Percentiles rank a stretch among this genome's conserved stretches.
phyloP scores from a whole-genome alignment of 2,113 vertebrate species.

The Neomonachus schauinslandi region DNA sequence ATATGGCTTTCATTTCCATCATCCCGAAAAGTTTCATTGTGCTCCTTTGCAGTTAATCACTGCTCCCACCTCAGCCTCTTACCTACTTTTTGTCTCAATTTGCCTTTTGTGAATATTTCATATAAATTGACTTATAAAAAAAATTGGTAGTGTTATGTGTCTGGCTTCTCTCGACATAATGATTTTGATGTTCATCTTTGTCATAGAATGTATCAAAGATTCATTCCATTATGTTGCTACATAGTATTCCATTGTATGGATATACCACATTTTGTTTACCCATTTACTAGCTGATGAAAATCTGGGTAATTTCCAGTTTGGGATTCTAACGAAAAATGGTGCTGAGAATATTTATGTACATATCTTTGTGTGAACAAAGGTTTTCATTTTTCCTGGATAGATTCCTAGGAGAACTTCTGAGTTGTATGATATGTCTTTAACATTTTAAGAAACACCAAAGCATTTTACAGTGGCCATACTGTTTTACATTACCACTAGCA shows the following conservation, averaged over 20 bases:
- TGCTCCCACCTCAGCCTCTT: neutral
- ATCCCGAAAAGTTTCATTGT: neutral
- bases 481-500: neutral
- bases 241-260: too few species aligned
- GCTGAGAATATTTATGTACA: neutral
- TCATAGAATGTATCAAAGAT: neutral
- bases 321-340: neutral
- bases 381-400: neutral
- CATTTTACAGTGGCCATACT: neutral
- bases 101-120: neutral
- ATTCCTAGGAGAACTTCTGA: neutral
- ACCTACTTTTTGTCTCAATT: neutral
- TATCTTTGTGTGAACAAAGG: neutral
- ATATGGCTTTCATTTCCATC: neutral
- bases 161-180: neutral
- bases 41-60: neutral
- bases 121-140: neutral
- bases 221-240: neutral
- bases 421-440: neutral
- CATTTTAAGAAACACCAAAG: neutral
- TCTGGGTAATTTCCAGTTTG: neutral
- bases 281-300: neutral
- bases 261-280: neutral
- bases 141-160: neutral
- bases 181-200: neutral